Evolutionary conservation across 1,140 invertebrate genomes (phyloP).

Genomic region (Thaumatotibia leucotreta): DNA sequence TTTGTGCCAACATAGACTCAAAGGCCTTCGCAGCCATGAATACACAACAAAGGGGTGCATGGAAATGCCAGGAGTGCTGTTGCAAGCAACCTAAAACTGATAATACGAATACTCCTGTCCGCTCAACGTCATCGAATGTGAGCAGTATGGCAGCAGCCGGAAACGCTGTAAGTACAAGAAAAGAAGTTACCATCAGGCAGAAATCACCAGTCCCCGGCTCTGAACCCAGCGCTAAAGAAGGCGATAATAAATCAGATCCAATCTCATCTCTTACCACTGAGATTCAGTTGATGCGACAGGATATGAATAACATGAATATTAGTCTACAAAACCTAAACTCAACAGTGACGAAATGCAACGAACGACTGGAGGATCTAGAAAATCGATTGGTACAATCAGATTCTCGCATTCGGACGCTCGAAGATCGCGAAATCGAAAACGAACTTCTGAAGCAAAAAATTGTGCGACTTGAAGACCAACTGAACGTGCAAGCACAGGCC

Average conservation of each 20-base stretch:
- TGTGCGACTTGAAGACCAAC: background rate
- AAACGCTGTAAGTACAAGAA: background rate
- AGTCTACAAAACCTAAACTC: background rate
- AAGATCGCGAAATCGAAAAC: background rate
- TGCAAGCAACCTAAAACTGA: conserved; percentile 22
- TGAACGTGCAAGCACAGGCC: background rate
- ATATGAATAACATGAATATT: background rate
- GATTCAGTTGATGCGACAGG: background rate
- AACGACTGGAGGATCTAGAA: background rate
- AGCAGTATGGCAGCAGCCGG: no score
- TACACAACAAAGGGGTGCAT: conserved; percentile 15
- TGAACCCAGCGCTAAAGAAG: background rate
- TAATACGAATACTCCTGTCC: conserved; percentile 24
- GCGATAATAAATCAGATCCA: background rate
- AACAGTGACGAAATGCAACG: background rate
- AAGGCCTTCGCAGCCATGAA: conserved; percentile 3
- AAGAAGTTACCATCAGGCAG: background rate
- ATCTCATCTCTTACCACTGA: background rate
- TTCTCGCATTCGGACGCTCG: background rate
- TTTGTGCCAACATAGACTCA: conserved; percentile 18
- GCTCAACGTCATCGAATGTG: background rate
- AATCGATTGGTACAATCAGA: background rate
- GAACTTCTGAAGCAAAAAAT: background rate
- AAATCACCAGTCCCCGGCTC: background rate
- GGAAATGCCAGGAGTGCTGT: conserved; percentile 22